These are phyloP conservation scores for Pterobdella sp. DNA, from an alignment of 2,888 invertebrate species.

Conservation along the genomic window DNA sequence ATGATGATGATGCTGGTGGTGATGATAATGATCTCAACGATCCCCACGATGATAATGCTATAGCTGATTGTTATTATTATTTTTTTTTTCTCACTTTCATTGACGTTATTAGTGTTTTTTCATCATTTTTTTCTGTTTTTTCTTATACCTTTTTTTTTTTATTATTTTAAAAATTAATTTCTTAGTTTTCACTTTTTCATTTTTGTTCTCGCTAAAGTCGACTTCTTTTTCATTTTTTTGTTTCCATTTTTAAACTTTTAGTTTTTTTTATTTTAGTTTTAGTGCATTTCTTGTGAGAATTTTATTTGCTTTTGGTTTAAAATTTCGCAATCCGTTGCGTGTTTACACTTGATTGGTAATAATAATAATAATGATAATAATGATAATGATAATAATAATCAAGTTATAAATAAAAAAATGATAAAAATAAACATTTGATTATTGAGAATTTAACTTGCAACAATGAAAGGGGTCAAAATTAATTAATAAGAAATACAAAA, in stretches of 20 bases:
- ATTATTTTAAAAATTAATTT: not conserved
- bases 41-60: not conserved
- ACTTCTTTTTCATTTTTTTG: not conserved
- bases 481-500: too few species aligned
- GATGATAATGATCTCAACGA: not conserved
- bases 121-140: not conserved
- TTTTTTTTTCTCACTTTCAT: constrained; percentile 10
- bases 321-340: too few species aligned
- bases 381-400: too few species aligned
- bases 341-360: too few species aligned
- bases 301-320: too few species aligned
- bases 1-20: not conserved
- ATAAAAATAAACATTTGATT: too few species aligned
- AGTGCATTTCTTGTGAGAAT: not conserved
- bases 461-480: too few species aligned
- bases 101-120: not conserved
- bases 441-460: too few species aligned
- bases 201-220: not conserved
- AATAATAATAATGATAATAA: too few species aligned
- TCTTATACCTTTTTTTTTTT: not conserved
- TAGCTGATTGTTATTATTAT: not conserved
- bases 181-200: not conserved
- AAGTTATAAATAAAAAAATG: too few species aligned
- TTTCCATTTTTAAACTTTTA: not conserved
- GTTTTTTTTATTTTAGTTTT: not conserved